Percentiles rank a stretch among this genome's conserved stretches.
These are phyloP conservation scores for Anguilla obscura DNA, from an alignment of 2,797 vertebrate species.

Conservation along the genomic window DNA sequence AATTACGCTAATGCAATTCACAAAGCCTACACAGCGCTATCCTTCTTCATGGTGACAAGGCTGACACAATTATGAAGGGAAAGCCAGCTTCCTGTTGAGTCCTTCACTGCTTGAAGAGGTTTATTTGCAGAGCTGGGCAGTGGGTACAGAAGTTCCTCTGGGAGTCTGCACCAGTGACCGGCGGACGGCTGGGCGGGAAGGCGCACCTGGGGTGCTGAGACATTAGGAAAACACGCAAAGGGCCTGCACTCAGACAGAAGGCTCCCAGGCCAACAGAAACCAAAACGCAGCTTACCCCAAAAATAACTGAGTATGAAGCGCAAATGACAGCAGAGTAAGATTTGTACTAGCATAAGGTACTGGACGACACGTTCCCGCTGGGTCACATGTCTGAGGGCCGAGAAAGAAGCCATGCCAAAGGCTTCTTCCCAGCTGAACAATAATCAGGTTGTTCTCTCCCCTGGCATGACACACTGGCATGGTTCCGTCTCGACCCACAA, in stretches of 20 bases:
- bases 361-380: not conserved
- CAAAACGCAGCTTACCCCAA: not conserved
- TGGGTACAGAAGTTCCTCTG: not conserved
- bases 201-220: not conserved
- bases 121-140: not conserved
- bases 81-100: not conserved
- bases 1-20: not conserved
- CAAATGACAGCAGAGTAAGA: not conserved
- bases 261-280: not conserved
- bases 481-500: not conserved
- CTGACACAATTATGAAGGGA: not conserved
- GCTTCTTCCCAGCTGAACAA: not conserved
- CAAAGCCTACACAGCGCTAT: not conserved
- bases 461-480: not conserved
- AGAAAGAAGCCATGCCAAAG: not conserved
- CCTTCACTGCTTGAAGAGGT: not conserved
- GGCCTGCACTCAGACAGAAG: not conserved
- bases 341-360: not conserved
- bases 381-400: not conserved
- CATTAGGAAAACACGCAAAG: not conserved
- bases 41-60: not conserved
- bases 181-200: not conserved
- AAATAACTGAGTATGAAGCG: not conserved
- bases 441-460: constrained; percentile 9
- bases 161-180: not conserved